phyloP scores from a whole-genome alignment of 2,113 vertebrate species.

The Pelvicachromis taeniatus region DNA sequence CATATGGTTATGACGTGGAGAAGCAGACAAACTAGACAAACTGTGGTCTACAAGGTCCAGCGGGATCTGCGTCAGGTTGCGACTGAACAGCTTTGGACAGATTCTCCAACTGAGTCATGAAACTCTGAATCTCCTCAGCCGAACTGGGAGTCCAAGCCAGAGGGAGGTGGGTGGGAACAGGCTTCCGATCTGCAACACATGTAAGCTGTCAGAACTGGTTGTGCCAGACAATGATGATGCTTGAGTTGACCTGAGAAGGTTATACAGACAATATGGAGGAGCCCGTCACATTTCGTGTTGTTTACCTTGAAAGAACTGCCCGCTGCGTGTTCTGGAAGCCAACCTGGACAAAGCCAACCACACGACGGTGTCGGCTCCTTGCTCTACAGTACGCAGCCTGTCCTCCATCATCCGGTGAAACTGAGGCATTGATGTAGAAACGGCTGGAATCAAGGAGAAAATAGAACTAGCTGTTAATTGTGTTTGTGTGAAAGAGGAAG shows the following conservation, averaged over 20 bases:
- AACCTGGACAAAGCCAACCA: constrained; percentile 64
- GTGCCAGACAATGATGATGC: not conserved
- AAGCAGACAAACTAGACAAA: constrained; percentile 3
- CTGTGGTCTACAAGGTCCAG: not conserved
- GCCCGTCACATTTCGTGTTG: not conserved
- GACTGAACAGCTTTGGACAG: constrained; percentile 37
- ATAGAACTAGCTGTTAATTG: not conserved
- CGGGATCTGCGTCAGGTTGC: not conserved
- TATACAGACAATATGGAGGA: not conserved
- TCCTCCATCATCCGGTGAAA: constrained; percentile 69
- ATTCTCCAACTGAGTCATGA: constrained; percentile 62
- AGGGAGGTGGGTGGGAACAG: constrained; percentile 64
- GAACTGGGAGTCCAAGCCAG: constrained; percentile 70
- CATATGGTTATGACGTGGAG: not conserved
- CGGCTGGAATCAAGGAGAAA: constrained; percentile 32
- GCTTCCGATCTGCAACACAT: constrained; percentile 62
- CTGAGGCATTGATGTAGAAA: constrained; percentile 70
- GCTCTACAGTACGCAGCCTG: constrained; percentile 60
- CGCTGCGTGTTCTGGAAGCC: constrained; percentile 42
- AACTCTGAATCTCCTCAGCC: constrained; percentile 46
- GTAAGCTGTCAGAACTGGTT: not conserved
- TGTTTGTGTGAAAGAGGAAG: not conserved
- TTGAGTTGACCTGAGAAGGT: not conserved
- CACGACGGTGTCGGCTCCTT: constrained; percentile 67
- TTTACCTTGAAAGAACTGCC: constrained; percentile 72